These are phyloP conservation scores for Butorides virescens DNA, from an alignment of 2,113 vertebrate species.

Conservation along the genomic window DNA sequence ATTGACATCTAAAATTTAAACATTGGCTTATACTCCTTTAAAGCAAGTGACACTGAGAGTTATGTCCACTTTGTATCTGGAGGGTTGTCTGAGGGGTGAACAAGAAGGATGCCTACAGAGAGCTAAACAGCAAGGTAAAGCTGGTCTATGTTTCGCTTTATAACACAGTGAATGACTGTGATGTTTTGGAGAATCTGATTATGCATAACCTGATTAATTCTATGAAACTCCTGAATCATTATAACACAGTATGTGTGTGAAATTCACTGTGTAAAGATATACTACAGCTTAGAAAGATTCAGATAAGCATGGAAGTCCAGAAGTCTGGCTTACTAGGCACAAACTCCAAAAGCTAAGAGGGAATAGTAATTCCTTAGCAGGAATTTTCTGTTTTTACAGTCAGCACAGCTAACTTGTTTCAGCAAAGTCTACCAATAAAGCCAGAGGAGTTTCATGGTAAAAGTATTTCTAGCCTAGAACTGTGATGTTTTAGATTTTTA, in stretches of 20 bases:
- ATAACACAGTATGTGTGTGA: neutral
- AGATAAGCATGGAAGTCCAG: neutral
- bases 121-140: neutral
- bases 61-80: neutral
- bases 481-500: neutral
- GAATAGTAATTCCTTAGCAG: neutral
- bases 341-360: neutral
- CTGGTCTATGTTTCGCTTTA: neutral
- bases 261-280: accelerated
- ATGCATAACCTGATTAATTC: neutral
- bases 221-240: neutral
- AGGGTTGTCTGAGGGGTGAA: neutral
- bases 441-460: neutral
- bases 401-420: neutral
- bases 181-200: neutral
- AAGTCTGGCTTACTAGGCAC: neutral
- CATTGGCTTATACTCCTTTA: neutral
- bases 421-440: neutral
- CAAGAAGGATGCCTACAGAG: neutral
- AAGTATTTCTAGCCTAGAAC: neutral
- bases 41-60: no score
- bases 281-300: neutral
- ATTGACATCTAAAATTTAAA: neutral
- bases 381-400: neutral
- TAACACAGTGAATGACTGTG: neutral